Base-by-base conservation (phyloP, 2,888 invertebrate species). In the Imbricaverruca yamaguchii region DNA sequence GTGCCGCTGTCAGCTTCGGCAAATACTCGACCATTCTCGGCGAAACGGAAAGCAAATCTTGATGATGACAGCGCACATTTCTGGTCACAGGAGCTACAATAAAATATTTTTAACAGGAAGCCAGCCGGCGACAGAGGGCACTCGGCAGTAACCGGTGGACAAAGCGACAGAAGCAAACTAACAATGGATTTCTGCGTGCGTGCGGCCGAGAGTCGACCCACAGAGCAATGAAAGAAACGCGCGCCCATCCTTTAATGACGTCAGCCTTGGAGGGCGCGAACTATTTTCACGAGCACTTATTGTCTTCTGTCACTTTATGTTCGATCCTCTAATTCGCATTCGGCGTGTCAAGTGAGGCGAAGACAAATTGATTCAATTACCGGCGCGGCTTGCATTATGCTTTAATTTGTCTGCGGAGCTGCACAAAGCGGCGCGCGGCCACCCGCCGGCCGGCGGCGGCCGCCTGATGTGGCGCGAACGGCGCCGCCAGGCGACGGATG, bases 291-390 rank as follows among this genome's bases (percentile, higher is more conserved):
- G 53, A 74, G 53, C 53, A 18, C 18, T 53, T 21, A 74, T 74
- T 74, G 74, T 74, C 74, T 74, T 53, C 53, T 53, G 74, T 74
- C 74, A 74, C 74, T 74, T 53, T 74, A 74, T 74, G 74, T 53
- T 74, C 74, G 74, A 74, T 74, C 74, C 53, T 39, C 23, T 74
- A 74, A 74, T 53, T 39, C 74, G 74, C 74, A 74, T 74, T 74
- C 74, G 74, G 39, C 53, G 74, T 15, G 74, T 74, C 74, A 74
- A 74, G 74, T 74, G 74, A 74, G 53, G 74, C 74, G 74, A 9
- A 53, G 74, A 74, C 74, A 74, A 74, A 74, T 74, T 74, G 74
- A 74, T 74, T 74, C 74, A 74, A 74, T 74, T 74, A 74, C 74
- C 74, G 39, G 74, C 25, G 74, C 18, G 74, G 74, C 74, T 74